Percentiles rank a stretch among this genome's conserved stretches.
Conservation (phyloP, 2,113 vertebrate genomes). For the Phylloscopus whistleri region DNA sequence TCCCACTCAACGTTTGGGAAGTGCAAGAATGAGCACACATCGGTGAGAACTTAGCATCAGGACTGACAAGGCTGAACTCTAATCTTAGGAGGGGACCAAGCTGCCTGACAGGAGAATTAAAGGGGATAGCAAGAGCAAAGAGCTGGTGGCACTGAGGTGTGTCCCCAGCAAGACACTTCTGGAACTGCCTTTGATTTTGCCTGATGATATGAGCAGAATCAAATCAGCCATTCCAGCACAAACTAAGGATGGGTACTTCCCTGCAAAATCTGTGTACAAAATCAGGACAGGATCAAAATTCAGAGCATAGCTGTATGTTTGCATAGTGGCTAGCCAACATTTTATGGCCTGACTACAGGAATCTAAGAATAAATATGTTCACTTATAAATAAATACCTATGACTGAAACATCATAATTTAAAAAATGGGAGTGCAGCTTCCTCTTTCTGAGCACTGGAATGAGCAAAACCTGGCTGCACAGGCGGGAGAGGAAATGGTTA, state of each 20-base stretch:
- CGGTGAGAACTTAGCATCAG: background rate
- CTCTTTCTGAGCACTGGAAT: background rate
- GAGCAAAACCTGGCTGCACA: background rate
- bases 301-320: conserved; percentile 14
- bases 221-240: background rate
- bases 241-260: background rate
- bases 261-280: background rate
- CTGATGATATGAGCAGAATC: background rate
- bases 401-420: background rate
- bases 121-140: background rate
- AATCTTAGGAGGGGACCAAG: background rate
- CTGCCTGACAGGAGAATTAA: background rate
- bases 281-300: conserved; percentile 1
- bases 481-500: background rate
- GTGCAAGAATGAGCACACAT: background rate
- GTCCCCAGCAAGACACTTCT: background rate
- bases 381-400: conserved; percentile 22
- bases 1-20: background rate
- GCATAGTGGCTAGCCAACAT: background rate
- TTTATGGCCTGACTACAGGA: conserved; percentile 6
- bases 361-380: conserved; percentile 27
- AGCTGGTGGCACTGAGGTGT: background rate
- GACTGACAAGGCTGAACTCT: background rate
- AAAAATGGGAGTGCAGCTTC: background rate
- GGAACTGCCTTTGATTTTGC: background rate